phyloP scores from a whole-genome alignment of 2,113 vertebrate species.

The Cyanoramphus novaezelandiae region DNA sequence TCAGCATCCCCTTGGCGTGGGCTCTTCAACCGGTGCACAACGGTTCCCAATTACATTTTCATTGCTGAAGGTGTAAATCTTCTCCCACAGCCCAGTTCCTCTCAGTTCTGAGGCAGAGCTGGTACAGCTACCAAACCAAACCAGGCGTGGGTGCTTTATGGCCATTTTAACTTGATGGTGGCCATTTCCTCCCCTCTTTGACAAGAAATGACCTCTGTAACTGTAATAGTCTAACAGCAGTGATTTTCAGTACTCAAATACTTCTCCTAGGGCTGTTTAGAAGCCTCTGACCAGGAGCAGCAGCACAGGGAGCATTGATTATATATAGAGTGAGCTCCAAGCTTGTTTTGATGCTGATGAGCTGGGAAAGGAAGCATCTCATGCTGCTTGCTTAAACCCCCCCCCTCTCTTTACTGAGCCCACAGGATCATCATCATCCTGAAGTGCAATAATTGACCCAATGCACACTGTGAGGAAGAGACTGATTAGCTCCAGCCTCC shows the following conservation, averaged over 20 bases:
- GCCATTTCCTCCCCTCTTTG: background rate
- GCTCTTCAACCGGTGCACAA: background rate
- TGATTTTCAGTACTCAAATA: background rate
- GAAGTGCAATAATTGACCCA: constrained; percentile 11
- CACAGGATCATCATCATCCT: background rate
- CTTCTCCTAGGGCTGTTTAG: background rate
- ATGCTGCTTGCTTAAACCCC: background rate
- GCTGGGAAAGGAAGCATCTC: background rate
- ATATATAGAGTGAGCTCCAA: background rate
- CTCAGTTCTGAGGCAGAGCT: background rate
- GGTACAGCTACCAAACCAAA: background rate
- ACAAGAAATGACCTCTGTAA: background rate
- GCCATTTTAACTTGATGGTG: background rate
- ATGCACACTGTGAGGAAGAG: background rate
- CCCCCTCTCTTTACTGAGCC: background rate
- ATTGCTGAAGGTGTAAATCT: constrained; percentile 13
- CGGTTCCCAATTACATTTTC: constrained; percentile 17
- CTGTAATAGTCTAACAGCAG: background rate
- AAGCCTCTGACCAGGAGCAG: background rate
- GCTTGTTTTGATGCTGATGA: constrained; percentile 9
- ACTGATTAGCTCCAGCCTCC: background rate
- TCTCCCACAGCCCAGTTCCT: background rate
- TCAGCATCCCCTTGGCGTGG: background rate
- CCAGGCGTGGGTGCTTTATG: background rate
- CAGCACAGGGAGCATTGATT: background rate